A percentile compares a stretch with the other conserved stretches of the same genome.
Evolutionary conservation across 2,797 vertebrate genomes (phyloP).

Genomic region (Prunella strophiata): DNA sequence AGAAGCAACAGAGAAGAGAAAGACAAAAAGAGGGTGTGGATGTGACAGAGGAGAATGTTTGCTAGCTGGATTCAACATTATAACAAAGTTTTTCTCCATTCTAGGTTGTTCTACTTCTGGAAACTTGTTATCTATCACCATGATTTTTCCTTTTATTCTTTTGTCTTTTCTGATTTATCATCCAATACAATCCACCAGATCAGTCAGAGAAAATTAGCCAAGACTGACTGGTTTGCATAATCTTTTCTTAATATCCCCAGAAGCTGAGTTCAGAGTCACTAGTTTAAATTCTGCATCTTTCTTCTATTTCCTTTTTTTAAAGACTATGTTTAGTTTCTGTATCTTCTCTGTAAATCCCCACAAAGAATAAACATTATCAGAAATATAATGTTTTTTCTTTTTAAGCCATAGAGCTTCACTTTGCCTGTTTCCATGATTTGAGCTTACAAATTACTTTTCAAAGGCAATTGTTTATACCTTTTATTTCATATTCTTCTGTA

Average conservation of each 20-base stretch:
- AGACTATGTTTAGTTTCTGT: not conserved
- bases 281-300: not conserved
- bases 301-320: not conserved
- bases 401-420: not conserved
- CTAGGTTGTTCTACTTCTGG: not conserved
- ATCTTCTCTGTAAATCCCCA: not conserved
- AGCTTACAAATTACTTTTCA: not conserved
- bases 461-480: not conserved
- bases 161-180: not conserved
- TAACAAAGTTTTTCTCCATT: not conserved
- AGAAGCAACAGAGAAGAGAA: not conserved
- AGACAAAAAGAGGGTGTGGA: not conserved
- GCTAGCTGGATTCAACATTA: not conserved
- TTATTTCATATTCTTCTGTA: not conserved
- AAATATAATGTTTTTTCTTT: too few species aligned
- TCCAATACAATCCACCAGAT: not conserved
- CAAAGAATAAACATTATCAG: not conserved
- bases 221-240: not conserved
- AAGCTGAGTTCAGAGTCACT: not conserved
- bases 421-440: not conserved
- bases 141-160: not conserved
- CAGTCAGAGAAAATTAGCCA: not conserved
- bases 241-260: not conserved
- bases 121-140: not conserved
- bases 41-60: not conserved